These are phyloP conservation scores for Tachina grossa DNA, from an alignment of 2,888 invertebrate genomes.

Conservation along the genomic window DNA sequence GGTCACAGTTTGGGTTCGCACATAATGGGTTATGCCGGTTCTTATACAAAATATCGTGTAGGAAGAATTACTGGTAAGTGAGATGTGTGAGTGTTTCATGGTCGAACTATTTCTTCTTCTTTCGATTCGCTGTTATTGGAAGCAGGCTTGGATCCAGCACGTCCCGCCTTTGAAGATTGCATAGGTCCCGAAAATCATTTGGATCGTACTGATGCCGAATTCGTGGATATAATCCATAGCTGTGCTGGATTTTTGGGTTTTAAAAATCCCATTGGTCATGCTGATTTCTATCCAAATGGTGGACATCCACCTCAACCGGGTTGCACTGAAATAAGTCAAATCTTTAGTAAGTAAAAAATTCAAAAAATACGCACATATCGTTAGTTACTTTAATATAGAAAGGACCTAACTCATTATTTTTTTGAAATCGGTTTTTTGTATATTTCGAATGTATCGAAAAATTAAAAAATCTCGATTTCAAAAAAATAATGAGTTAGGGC, in stretches of 20 bases:
- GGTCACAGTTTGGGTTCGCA: slow-evolving; percentile 86
- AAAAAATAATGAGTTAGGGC: too few species aligned
- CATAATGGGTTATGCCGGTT: slow-evolving; percentile 85
- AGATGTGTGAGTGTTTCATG: neutral
- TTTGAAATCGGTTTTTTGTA: too few species aligned
- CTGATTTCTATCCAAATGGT: slow-evolving; percentile 90
- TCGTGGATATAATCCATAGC: slow-evolving; percentile 90
- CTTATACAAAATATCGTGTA: slow-evolving; percentile 83
- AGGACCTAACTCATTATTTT: too few species aligned
- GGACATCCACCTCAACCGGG: slow-evolving; percentile 88
- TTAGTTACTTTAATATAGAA: too few species aligned
- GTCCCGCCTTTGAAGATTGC: slow-evolving; percentile 81
- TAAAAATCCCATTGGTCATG: slow-evolving; percentile 85
- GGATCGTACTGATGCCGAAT: slow-evolving; percentile 87
- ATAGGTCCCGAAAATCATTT: slow-evolving; percentile 83
- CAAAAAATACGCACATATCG: neutral
- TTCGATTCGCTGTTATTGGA: slow-evolving; percentile 74
- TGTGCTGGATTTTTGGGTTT: slow-evolving; percentile 87
- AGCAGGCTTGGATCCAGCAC: slow-evolving; percentile 88
- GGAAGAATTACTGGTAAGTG: slow-evolving; percentile 85
- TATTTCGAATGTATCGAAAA: too few species aligned
- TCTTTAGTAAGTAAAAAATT: slow-evolving; percentile 78
- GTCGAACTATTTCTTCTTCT: neutral
- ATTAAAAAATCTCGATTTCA: too few species aligned
- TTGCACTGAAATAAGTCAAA: slow-evolving; percentile 84